Evolutionary conservation across 1,140 invertebrate genomes (phyloP), one percentile per base, ranked within the genome.

Genomic region (Tetraneura akinire): DNA sequence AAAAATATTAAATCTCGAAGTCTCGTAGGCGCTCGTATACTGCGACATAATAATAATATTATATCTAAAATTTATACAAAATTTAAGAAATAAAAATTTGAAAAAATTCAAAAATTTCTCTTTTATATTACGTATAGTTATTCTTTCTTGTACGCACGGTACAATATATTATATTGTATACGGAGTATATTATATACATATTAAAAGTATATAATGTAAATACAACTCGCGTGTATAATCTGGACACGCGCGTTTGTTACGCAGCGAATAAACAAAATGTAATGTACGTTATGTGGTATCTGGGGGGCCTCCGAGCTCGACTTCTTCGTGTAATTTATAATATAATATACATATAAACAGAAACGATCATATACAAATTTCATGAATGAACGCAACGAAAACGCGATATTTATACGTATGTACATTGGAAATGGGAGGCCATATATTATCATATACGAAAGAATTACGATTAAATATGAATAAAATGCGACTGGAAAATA

Each of bases 171-270:
- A 8, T 37, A 37, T 37, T 37, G 32, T 37, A 37, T 3, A 4
- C 3, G 8, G 32, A 32, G 18, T 32, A 18, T 32, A 68, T 37
- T 23, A 47, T 26, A 47, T 6, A 47, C 42, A 23, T 21, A 45
- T 68, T 47, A 23, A 68, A 47, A 23, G 47, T 68, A 47, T 23
- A 66, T 66, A 66, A 42, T n/a, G n/a, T n/a, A n/a, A n/a, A n/a
- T n/a, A 68, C 21, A 3, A 32, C 60, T 3, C n/a, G 45, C 11
- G 16, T 11, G 11, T 62, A 32, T 62, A 62, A 62, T 62, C 60
- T 62, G 2, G 14, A 47, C 66, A 47, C 66, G 10, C 21, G 8
- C 14, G 6, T 23, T 47, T 45, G 21, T 42, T 37, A 23, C 26
- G n/a, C n/a, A n/a, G 26, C 26, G 16, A 32, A 2, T 29, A 37